A percentile compares a stretch with the other conserved stretches of the same genome.
Conservation (phyloP, 2,113 vertebrate genomes). For the Vidua chalybeata region DNA sequence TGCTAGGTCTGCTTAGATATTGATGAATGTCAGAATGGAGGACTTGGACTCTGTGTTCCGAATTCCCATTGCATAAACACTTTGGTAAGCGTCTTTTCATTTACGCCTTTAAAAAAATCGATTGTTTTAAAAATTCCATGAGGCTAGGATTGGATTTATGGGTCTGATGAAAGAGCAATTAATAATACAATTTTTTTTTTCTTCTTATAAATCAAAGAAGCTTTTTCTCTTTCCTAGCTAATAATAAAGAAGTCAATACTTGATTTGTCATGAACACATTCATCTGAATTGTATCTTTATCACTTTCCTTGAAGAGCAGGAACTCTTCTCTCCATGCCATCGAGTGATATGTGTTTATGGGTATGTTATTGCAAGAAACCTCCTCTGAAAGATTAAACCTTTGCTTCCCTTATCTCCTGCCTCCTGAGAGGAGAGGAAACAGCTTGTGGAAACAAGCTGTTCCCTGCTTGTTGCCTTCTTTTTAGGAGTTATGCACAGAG, state of each 20-base stretch:
- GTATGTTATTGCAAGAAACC: neutral
- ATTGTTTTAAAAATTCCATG: neutral
- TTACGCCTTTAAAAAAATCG: neutral
- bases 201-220: neutral
- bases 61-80: conserved; percentile 93
- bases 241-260: neutral
- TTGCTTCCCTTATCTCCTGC: neutral
- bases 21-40: conserved; percentile 85
- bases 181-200: neutral
- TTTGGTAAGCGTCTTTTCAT: conserved; percentile 76
- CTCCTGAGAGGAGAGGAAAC: neutral
- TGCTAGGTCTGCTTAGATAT: conserved; percentile 81
- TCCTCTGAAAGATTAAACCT: neutral
- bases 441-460: neutral
- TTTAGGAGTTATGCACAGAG: neutral
- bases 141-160: neutral
- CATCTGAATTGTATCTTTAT: neutral
- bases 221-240: neutral
- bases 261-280: neutral
- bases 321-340: neutral
- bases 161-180: neutral
- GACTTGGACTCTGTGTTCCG: conserved; percentile 85
- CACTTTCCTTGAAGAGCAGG: neutral
- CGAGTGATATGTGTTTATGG: neutral
- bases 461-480: neutral